Conservation (phyloP, 2,888 invertebrate species). For the Apamea sordens region DNA sequence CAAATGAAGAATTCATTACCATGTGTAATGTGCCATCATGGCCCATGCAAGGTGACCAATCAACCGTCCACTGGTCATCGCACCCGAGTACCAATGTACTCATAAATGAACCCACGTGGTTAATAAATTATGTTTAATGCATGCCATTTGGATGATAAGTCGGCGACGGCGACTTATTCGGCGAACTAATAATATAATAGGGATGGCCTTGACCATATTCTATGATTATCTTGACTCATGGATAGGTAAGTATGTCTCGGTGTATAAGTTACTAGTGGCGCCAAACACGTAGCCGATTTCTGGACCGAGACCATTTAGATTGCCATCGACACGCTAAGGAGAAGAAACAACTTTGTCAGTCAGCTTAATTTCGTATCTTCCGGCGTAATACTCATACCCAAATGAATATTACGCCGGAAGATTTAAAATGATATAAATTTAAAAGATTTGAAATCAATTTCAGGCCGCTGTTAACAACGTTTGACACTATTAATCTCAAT, state of each 20-base stretch:
- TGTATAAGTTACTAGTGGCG: neutral
- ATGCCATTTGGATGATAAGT: conserved; percentile 35
- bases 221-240: conserved; percentile 28
- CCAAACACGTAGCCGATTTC: too few species aligned
- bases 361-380: too few species aligned
- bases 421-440: too few species aligned
- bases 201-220: conserved; percentile 32
- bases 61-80: conserved; percentile 57
- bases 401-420: too few species aligned
- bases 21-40: conserved; percentile 39
- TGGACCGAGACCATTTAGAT: too few species aligned
- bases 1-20: conserved; percentile 52
- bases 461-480: too few species aligned
- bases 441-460: too few species aligned
- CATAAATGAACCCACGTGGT: conserved; percentile 50
- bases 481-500: too few species aligned
- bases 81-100: conserved; percentile 33
- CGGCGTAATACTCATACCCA: too few species aligned
- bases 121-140: conserved; percentile 34
- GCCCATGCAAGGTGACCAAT: conserved; percentile 43
- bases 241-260: neutral
- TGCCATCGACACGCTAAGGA: too few species aligned
- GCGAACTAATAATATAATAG: conserved; percentile 36
- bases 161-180: conserved; percentile 9
- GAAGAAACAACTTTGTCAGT: too few species aligned